Base-by-base conservation (phyloP, 2,113 vertebrate species). In the Eretmochelys imbricata region DNA sequence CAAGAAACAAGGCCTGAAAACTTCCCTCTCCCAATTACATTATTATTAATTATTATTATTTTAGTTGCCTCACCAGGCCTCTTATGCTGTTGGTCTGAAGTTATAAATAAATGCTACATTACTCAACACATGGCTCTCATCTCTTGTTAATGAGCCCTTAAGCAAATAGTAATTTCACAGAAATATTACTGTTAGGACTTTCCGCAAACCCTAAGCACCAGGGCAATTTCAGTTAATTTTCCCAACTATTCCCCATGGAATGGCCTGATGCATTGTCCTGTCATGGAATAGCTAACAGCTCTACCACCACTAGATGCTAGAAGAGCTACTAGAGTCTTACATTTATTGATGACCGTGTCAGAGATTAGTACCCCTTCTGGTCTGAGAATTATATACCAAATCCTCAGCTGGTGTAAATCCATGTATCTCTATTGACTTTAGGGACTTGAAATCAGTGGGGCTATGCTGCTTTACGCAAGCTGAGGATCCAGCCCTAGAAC, bases 401-500 rank as follows among this genome's bases (percentile, higher is more conserved):
- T 78, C 75, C 25, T 16, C 75, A 13, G 3, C 6, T 29, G 42
- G 75, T 14, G 13, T 78, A 48, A 78, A 48, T 78, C 75, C 29
- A 13, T 27, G 24, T 76, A 53, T 51, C 87, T 76, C 83, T n/a
- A 3, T 0, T n/a, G 65, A 38, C 65, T 38, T 20, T 9, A 86
- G 62, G 8, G 2, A 91, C 75, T 20, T 25, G 79, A 88, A 86
- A 81, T 75, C 51, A 96, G 85, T 38, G 90, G 84, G 91, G 20
- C 54, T 96, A 80, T 80, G 53, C 57, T 50, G 9, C 35, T 80
- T 89, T 90, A 27, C 35, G 46, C 17, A n/a, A 38, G 38, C 31
- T 85, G 31, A 35, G 57, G 94, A 85, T 50, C 59, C 84, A 35
- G 17, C 29, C 31, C 46, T 88, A 83, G 87, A 83, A 89, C 11